These are phyloP conservation scores for Hofmannophila pseudospretella DNA, from an alignment of 2,888 invertebrate species.

Conservation along the genomic window DNA sequence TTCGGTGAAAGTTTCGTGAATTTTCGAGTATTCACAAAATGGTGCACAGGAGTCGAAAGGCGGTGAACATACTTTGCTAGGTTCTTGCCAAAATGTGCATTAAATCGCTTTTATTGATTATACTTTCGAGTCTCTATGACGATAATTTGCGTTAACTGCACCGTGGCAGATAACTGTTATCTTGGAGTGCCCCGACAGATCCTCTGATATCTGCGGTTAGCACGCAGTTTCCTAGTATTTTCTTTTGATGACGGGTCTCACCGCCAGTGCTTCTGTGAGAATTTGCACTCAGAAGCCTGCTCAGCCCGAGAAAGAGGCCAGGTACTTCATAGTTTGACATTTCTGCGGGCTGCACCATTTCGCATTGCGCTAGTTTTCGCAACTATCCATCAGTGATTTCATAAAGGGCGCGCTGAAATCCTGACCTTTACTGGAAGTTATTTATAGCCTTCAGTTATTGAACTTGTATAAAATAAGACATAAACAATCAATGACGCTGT, in stretches of 20 bases:
- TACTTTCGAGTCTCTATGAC: slow-evolving; percentile 60
- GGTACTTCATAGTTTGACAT: slow-evolving; percentile 32
- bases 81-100: slow-evolving; percentile 44
- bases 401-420: slow-evolving; percentile 47
- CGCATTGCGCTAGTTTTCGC: slow-evolving; percentile 11
- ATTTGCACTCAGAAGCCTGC: slow-evolving; percentile 55
- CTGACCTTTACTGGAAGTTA: slow-evolving; percentile 67
- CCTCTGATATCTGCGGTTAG: slow-evolving; percentile 25
- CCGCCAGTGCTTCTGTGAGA: slow-evolving; percentile 66
- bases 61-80: slow-evolving; percentile 35
- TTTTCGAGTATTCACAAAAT: slow-evolving; percentile 34
- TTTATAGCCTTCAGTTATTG: slow-evolving; percentile 51
- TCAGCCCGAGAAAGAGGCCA: slow-evolving; percentile 31
- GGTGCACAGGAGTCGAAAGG: slow-evolving; percentile 36
- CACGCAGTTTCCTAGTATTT: slow-evolving; percentile 23
- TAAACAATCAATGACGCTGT: slow-evolving; percentile 50
- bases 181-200: slow-evolving; percentile 18
- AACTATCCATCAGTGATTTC: slow-evolving; percentile 22
- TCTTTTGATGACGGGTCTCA: slow-evolving; percentile 69
- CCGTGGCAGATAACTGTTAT: slow-evolving; percentile 28
- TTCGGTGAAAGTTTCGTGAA: slow-evolving; percentile 24
- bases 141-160: slow-evolving; percentile 34
- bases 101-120: slow-evolving; percentile 59
- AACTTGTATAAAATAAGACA: slow-evolving; percentile 33
- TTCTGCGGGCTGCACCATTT: not conserved